These are phyloP conservation scores for Eupleurogrammus muticus DNA, from an alignment of 2,797 vertebrate genomes.

Conservation along the genomic window DNA sequence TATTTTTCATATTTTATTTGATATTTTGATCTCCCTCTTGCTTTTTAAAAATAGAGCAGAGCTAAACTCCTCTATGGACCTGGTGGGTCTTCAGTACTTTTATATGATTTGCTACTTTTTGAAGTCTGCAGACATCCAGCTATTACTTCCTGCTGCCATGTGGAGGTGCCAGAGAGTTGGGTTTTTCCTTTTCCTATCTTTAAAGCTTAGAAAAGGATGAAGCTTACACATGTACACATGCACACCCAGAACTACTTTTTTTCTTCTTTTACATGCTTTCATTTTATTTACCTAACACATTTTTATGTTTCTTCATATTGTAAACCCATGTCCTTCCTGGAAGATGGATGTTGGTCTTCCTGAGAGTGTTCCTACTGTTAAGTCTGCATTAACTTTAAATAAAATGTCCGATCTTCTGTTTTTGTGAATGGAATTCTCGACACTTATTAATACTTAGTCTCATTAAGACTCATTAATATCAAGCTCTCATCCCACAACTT, in stretches of 20 bases:
- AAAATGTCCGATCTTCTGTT: conserved; percentile 3
- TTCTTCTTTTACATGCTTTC: background rate
- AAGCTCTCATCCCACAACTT: conserved; percentile 1
- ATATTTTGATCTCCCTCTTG: too few species aligned
- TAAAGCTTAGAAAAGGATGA: background rate
- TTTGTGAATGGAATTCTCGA: too few species aligned
- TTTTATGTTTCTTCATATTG: background rate
- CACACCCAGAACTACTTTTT: conserved; percentile 9
- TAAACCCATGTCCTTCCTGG: background rate
- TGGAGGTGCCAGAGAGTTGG: conserved; percentile 52
- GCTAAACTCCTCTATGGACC: too few species aligned
- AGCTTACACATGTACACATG: conserved; percentile 9
- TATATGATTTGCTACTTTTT: background rate
- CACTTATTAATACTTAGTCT: too few species aligned
- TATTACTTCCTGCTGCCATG: conserved; percentile 32
- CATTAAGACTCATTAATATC: conserved; percentile 13
- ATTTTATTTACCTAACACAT: background rate
- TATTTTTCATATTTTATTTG: too few species aligned
- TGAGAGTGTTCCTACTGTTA: background rate
- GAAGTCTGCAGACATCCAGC: background rate
- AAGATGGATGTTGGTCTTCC: background rate
- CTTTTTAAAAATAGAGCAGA: too few species aligned
- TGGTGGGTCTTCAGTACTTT: too few species aligned
- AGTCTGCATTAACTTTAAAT: too few species aligned
- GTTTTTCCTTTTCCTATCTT: background rate